Evolutionary conservation across 2,797 vertebrate genomes (phyloP), one percentile per base, ranked within the genome.

Genomic region (Pelodytes ibericus): DNA sequence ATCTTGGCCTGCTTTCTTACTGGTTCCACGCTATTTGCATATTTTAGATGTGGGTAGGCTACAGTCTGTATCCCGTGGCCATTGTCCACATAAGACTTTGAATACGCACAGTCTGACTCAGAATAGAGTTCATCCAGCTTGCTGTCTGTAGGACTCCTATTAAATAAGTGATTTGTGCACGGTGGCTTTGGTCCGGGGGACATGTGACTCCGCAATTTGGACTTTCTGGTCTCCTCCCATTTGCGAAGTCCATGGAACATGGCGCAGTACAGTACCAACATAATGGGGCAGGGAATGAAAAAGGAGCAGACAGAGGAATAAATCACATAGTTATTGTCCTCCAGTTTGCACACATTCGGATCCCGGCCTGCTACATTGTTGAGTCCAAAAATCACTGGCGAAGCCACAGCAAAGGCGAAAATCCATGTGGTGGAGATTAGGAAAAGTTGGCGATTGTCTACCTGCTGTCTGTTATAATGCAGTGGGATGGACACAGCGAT

Each of bases 271-370:
- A 99, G 95, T 81, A 98, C 86, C 81, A 99, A 84, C 97, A 97
- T 96, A 86, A 98, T 88, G 11, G 96, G 96, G 75, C 97, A 98
- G 13, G 97, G 97, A 82, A 99, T 92, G 86, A 99, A 96, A 90
- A 98, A 99, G 80, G 97, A 99, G 86, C 97, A 98, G 77, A 97
- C 89, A 7, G 96, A 98, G 7, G 96, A 98, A 82, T 94, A 98
- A 58, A 98, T 81, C 0, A 99, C 89, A 33, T 96, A 98, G 87
- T 93, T 93, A 74, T 93, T 81, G 79, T 95, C 92, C 85, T 98
- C 97, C 81, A 99, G 91, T 81, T 95, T 95, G 80, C 97, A 99
- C 83, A 93, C 88, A 1, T 73, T 82, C 36, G 94, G 92, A 83
- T 96, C 92, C 7, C 97, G 91, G 67, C 86, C 83, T 0, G 92